phyloP scores from a whole-genome alignment of 2,888 invertebrate species.

The Stenotaenia linearis region DNA sequence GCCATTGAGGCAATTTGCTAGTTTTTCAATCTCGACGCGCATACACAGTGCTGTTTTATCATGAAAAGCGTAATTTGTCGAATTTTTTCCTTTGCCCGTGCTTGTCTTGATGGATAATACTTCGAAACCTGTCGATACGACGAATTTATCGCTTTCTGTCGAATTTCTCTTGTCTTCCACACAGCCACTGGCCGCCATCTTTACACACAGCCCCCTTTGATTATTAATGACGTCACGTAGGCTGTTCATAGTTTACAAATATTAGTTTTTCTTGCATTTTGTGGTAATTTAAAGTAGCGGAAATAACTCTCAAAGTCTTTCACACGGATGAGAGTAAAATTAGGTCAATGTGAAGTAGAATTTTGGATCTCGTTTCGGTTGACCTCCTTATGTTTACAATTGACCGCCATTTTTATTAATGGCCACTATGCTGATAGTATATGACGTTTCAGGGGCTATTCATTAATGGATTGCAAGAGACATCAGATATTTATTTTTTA shows the following conservation, averaged over 20 bases:
- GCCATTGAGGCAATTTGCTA: constrained; percentile 18
- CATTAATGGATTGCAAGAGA: not conserved
- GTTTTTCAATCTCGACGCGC: constrained; percentile 17
- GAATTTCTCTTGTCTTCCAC: constrained; percentile 26
- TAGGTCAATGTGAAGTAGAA: not conserved
- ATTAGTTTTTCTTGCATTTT: not conserved
- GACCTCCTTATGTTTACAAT: not conserved
- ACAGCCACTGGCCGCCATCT: constrained; percentile 30
- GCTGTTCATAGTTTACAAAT: not conserved
- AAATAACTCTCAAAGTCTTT: not conserved
- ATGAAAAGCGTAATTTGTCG: not conserved
- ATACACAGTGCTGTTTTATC: constrained; percentile 10
- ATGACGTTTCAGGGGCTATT: not conserved
- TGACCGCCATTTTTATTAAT: constrained; percentile 4
- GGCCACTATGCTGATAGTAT: not conserved
- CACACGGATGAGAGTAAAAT: not conserved
- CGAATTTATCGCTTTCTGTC: constrained; percentile 28
- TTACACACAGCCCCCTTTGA: constrained; percentile 27
- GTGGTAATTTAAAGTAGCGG: not conserved
- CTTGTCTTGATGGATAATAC: constrained; percentile 16
- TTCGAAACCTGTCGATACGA: constrained; percentile 1
- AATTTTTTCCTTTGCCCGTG: not conserved
- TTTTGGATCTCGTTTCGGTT: not conserved
- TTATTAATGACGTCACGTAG: not conserved
- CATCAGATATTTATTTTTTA: not conserved